Percentiles rank a stretch among this genome's conserved stretches.
Evolutionary conservation across 2,113 vertebrate genomes (phyloP).

Genomic region (Amphiprion percula): DNA sequence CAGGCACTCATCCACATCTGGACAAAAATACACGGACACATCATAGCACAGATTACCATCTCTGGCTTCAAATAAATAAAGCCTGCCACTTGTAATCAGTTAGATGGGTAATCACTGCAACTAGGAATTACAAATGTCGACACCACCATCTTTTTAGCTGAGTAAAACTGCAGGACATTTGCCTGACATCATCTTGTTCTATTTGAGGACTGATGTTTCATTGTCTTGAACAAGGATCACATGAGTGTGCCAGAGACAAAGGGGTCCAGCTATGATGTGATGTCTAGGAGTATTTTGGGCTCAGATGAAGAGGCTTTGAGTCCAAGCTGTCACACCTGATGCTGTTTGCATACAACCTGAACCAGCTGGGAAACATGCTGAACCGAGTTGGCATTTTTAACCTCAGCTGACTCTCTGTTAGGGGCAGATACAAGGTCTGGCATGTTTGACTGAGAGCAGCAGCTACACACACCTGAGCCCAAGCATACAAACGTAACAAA

Average conservation of each 20-base stretch:
- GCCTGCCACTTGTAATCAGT: conserved; percentile 65
- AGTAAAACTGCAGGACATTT: conserved; percentile 48
- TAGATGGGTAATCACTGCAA: conserved; percentile 46
- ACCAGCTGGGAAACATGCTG: conserved; percentile 33
- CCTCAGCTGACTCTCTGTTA: neutral
- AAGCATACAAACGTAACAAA: conserved; percentile 31
- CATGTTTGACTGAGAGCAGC: conserved; percentile 20
- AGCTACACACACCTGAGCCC: conserved; percentile 35
- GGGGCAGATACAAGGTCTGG: conserved; percentile 1
- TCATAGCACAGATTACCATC: conserved; percentile 65
- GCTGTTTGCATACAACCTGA: conserved; percentile 58
- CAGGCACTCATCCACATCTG: conserved; percentile 78
- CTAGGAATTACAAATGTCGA: conserved; percentile 60
- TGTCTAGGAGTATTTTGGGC: conserved; percentile 71
- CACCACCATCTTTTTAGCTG: conserved; percentile 56
- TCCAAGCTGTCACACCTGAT: conserved; percentile 60
- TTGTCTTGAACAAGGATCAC: conserved; percentile 58
- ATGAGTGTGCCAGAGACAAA: conserved; percentile 63
- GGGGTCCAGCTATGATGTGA: conserved; percentile 78
- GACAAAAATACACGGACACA: conserved; percentile 64
- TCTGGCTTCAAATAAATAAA: conserved; percentile 66
- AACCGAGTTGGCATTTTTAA: conserved; percentile 10
- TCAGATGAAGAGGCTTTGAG: conserved; percentile 45
- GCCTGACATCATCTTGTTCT: conserved; percentile 70
- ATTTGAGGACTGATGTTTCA: conserved; percentile 63